Evolutionary conservation across 2,888 invertebrate species (phyloP), one percentile per base, ranked within the genome.

Genomic region (Drosophila nr. fundita): DNA sequence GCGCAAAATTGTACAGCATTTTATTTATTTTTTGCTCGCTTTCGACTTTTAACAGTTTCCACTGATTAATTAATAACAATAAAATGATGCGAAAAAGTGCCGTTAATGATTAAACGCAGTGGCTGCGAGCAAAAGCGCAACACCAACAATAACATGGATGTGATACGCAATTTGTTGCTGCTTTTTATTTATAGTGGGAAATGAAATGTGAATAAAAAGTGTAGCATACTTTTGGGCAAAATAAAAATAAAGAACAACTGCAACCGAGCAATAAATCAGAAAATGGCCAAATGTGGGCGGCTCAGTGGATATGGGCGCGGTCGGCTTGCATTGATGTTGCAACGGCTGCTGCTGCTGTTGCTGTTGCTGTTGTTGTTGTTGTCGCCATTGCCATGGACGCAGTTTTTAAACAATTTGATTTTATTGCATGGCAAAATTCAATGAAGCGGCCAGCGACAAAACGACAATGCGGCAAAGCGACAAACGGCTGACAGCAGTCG

Each of bases 21-120:
- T 68, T 59, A 57, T 40, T 59, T 24, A n/a, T 53, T 36, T 83
- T 78, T 63, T 68, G 29, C 10, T 21, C 49, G 61, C 36, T 45
- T 32, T 52, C 62, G 70, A 67, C 59, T 79, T 80, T 76, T 64
- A 68, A 76, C 76, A 82, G 74, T 85, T 87, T 82, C 60, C 72
- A 78, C 78, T 89, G 88, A 85, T 85, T 85, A 85, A 85, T 85
- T 89, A 89, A 89, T 85, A 85, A 88, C 86, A 85, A 87, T 89
- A 87, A 87, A 87, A 84, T 72, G 62, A 67, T 10, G 65, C 48
- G 40, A 59, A 42, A 71, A 66, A 54, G 49, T 71, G 54, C 52
- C 68, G 66, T 89, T 80, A 86, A 86, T 86, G 80, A 88, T 86
- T 89, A 85, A 86, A 85, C 69, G 78, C 85, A 79, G 81, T 63